These are phyloP conservation scores for Perognathus longimembris DNA, from an alignment of 2,113 vertebrate genomes.

Conservation along the genomic window DNA sequence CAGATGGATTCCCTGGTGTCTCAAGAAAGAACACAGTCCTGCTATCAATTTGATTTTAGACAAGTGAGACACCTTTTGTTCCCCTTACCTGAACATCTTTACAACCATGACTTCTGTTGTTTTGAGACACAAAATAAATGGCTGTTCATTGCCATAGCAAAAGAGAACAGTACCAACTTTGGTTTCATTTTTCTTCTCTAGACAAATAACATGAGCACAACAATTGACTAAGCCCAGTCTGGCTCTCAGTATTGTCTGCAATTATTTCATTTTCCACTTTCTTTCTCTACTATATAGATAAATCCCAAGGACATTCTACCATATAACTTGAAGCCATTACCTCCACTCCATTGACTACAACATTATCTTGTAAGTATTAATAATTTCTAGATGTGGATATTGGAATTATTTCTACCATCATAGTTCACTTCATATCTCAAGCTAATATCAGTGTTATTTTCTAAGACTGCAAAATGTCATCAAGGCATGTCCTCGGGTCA, in stretches of 20 bases:
- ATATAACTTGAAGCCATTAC: background rate
- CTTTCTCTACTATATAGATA: background rate
- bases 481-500: background rate
- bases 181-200: background rate
- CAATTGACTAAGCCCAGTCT: background rate
- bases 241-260: background rate
- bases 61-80: background rate
- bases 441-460: slow-evolving; percentile 14
- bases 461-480: background rate
- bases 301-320: background rate
- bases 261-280: background rate
- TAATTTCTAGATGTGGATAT: background rate
- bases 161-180: background rate
- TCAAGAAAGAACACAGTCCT: background rate
- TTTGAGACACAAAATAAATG: background rate
- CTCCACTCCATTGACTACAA: background rate
- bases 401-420: slow-evolving; percentile 1
- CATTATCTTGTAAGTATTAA: background rate
- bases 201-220: background rate
- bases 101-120: background rate
- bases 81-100: rapidly evolving
- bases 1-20: no score
- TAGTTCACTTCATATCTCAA: slow-evolving; percentile 10
- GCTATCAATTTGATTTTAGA: background rate
- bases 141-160: background rate